Evolutionary conservation across 2,888 invertebrate genomes (phyloP).

Genomic region (Argyra leucocephala): DNA sequence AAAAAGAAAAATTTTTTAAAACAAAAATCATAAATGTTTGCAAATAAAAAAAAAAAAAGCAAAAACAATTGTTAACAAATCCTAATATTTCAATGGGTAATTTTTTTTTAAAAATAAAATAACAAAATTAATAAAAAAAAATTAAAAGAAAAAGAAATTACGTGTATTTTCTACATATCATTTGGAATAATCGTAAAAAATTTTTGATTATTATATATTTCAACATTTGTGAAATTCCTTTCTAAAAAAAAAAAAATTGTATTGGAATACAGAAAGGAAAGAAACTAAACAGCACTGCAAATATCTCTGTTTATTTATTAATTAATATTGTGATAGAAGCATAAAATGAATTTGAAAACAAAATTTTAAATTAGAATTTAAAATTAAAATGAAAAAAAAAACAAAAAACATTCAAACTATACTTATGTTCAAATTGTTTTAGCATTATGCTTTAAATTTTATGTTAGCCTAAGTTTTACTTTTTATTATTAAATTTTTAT

Average conservation of each 20-base stretch:
- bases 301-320: neutral
- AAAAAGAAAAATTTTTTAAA: no score
- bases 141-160: no score
- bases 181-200: neutral
- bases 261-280: neutral
- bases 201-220: neutral
- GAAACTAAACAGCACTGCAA: neutral
- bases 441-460: no score
- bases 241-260: no score
- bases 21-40: neutral
- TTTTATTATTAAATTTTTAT: no score
- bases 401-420: no score
- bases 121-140: no score
- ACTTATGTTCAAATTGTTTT: no score
- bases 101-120: neutral
- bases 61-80: neutral
- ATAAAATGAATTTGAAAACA: neutral
- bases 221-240: neutral
- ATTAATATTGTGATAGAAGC: neutral
- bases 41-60: neutral
- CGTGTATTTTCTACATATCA: conserved; percentile 2
- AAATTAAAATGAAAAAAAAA: no score
- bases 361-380: no score
- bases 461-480: no score
- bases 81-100: neutral